phyloP scores from a whole-genome alignment of 2,113 vertebrate species.

The Ochotona princeps region DNA sequence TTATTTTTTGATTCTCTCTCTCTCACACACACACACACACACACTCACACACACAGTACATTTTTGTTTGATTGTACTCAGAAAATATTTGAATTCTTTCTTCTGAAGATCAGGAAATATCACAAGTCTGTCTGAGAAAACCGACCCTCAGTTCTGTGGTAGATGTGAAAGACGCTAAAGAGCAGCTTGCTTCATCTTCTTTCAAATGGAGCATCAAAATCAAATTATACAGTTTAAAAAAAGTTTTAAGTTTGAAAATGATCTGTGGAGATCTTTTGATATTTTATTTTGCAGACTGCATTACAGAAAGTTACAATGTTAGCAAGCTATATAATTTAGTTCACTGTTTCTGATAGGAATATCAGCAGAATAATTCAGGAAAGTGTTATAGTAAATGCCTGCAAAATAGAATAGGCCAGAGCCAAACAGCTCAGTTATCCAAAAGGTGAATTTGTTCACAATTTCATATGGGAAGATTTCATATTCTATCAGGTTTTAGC shows the following conservation, averaged over 20 bases:
- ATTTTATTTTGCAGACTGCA: neutral
- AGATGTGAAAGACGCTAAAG: neutral
- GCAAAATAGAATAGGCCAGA: constrained; percentile 26
- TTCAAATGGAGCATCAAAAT: neutral
- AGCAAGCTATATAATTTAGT: neutral
- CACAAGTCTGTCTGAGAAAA: neutral
- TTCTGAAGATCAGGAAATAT: neutral
- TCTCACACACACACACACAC: neutral
- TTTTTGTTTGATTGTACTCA: neutral
- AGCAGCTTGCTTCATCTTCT: rapidly evolving
- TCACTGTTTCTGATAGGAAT: neutral
- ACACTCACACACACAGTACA: neutral
- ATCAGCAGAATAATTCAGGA: neutral
- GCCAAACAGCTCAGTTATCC: neutral
- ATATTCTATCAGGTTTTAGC: constrained; percentile 4
- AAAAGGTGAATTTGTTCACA: neutral
- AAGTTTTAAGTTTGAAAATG: neutral
- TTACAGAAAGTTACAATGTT: neutral
- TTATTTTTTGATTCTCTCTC: neutral
- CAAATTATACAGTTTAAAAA: neutral
- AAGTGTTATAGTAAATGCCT: neutral
- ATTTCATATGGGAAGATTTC: neutral
- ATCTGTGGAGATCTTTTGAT: neutral
- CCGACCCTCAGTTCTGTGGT: rapidly evolving
- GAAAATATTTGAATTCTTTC: neutral